Evolutionary conservation across 2,888 invertebrate species (phyloP).

Genomic region (Idaea straminata): DNA sequence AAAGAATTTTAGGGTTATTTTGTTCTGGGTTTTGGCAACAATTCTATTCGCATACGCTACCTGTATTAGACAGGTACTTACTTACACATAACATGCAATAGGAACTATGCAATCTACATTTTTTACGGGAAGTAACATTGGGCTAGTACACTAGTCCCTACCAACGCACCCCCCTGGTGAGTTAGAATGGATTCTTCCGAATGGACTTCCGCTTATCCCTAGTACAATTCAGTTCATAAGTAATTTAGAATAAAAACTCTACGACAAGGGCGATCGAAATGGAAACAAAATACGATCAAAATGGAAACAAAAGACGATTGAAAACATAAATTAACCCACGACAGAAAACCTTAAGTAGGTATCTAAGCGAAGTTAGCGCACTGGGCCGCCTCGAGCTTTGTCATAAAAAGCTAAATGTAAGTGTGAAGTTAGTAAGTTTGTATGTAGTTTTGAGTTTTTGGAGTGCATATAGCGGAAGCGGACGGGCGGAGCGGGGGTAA

Average conservation of each 20-base stretch:
- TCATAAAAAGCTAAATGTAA: conserved; percentile 41
- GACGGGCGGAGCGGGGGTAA: conserved; percentile 36
- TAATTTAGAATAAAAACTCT: too few species aligned
- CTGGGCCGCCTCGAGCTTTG: conserved; percentile 23
- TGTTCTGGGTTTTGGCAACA: conserved; percentile 25
- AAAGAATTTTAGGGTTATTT: conserved; percentile 17
- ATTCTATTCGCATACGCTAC: conserved; percentile 21
- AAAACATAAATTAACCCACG: conserved; percentile 5
- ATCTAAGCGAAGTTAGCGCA: conserved; percentile 16
- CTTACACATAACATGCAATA: conserved; percentile 22
- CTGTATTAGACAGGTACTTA: too few species aligned
- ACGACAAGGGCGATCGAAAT: too few species aligned
- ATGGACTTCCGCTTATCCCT: too few species aligned
- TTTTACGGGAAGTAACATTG: conserved; percentile 11
- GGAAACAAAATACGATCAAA: too few species aligned
- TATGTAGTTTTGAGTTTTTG: conserved; percentile 48
- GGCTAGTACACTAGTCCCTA: too few species aligned
- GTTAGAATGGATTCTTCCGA: too few species aligned
- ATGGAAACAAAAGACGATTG: too few species aligned
- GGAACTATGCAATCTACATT: conserved; percentile 28
- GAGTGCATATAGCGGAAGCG: conserved; percentile 48
- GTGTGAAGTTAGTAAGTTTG: conserved; percentile 34
- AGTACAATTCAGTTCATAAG: too few species aligned
- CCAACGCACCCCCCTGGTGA: too few species aligned
- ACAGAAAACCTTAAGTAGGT: conserved; percentile 22